Evolutionary conservation across 2,113 vertebrate genomes (phyloP).

Genomic region (Hiodon alosoides): DNA sequence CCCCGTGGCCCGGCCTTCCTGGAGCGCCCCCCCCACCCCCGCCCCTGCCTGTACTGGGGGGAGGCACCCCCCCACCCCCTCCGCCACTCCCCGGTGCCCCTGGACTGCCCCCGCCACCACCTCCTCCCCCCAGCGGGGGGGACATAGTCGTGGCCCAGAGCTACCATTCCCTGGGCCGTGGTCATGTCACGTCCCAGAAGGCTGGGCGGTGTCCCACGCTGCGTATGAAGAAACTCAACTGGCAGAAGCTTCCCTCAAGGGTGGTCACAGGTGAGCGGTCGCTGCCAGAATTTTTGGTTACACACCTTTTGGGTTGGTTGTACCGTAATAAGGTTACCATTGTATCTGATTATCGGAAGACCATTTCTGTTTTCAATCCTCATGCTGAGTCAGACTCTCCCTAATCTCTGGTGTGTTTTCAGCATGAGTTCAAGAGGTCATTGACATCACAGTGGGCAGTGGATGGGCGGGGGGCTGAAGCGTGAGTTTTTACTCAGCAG

Average conservation of each 20-base stretch:
- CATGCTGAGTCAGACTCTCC: not conserved
- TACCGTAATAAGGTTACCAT: too few species aligned
- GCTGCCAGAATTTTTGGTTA: not conserved
- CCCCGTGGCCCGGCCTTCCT: conserved; percentile 32
- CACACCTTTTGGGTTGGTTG: not conserved
- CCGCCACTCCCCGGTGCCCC: conserved; percentile 25
- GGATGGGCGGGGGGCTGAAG: not conserved
- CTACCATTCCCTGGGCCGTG: conserved; percentile 49
- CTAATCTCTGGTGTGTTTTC: not conserved
- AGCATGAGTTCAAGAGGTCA: not conserved
- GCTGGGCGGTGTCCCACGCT: conserved; percentile 64
- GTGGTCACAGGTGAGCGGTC: conserved; percentile 68
- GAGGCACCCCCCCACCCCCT: conserved; percentile 10
- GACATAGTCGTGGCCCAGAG: conserved; percentile 64
- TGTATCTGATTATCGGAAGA: too few species aligned
- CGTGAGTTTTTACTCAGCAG: not conserved
- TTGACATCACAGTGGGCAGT: not conserved
- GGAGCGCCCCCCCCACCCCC: conserved; percentile 31
- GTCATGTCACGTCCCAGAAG: conserved; percentile 44
- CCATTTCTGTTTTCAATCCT: not conserved
- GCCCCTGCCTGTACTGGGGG: conserved; percentile 30
- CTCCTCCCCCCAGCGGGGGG: conserved; percentile 41
- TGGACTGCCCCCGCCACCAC: conserved; percentile 44
- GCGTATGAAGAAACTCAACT: conserved; percentile 97
- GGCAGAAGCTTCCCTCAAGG: conserved; percentile 85